These are phyloP conservation scores for Tragelaphus strepsiceros DNA, from an alignment of 2,113 vertebrate species.

Conservation along the genomic window DNA sequence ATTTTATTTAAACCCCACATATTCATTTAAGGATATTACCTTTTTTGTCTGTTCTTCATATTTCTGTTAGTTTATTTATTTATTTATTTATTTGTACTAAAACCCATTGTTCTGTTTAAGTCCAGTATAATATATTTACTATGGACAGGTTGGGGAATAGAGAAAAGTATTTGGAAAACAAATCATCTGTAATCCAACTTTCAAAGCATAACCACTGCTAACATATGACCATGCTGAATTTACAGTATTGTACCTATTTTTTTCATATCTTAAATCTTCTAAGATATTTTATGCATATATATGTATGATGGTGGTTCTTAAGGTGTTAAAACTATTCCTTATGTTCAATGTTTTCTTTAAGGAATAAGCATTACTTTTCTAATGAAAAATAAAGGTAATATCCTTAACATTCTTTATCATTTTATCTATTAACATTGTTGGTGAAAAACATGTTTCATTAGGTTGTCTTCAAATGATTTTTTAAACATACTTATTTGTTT, in stretches of 20 bases:
- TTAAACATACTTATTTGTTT: neutral
- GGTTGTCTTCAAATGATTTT: neutral
- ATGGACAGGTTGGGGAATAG: neutral
- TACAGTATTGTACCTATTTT: neutral
- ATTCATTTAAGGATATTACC: neutral
- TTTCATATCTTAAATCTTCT: neutral
- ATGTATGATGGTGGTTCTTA: neutral
- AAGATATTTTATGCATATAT: neutral
- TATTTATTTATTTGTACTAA: neutral
- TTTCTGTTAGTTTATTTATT: conserved; percentile 11
- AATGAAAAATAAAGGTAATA: neutral
- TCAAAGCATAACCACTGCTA: neutral
- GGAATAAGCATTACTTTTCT: neutral
- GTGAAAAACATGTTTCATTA: neutral
- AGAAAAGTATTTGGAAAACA: neutral
- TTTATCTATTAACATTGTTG: neutral
- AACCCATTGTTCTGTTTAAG: neutral
- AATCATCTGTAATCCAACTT: neutral
- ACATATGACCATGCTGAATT: neutral
- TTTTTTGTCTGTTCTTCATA: neutral
- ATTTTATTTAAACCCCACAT: neutral
- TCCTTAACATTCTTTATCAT: neutral
- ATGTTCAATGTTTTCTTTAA: neutral
- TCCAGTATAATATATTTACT: neutral
- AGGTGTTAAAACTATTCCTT: neutral